A percentile compares a stretch with the other conserved stretches of the same genome.
These are phyloP conservation scores for Caenorhabditis becei DNA, from an alignment of 2,888 invertebrate species.

Conservation along the genomic window DNA sequence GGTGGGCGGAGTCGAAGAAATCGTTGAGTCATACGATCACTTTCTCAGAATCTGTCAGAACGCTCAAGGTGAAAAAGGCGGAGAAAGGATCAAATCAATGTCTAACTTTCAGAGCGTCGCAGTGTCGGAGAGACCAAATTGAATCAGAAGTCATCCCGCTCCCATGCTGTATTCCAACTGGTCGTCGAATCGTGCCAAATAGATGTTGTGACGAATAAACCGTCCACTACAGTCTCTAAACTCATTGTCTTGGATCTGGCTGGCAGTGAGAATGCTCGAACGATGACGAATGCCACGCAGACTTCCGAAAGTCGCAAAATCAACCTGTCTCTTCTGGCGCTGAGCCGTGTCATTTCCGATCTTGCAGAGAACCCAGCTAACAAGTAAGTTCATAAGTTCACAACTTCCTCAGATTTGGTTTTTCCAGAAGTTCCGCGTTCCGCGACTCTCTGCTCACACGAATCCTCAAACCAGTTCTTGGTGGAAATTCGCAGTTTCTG, in stretches of 20 bases:
- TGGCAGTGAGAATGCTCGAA: conserved; percentile 27
- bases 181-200: conserved; percentile 15
- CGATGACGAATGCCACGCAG: background rate
- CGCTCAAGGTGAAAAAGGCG: background rate
- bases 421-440: conserved; percentile 4
- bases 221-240: conserved; percentile 6
- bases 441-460: conserved; percentile 20
- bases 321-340: conserved; percentile 25
- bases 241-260: conserved; percentile 23
- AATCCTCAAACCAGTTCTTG: conserved; percentile 18
- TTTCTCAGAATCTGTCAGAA: background rate
- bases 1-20: conserved; percentile 8
- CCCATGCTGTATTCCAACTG: conserved; percentile 15
- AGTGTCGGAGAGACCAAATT: conserved; percentile 12
- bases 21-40: conserved; percentile 14
- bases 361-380: conserved; percentile 6
- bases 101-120: conserved; percentile 10
- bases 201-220: background rate
- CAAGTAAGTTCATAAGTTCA: background rate
- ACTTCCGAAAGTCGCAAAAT: conserved; percentile 13
- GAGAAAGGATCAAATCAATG: background rate
- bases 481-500: conserved; percentile 22
- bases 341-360: conserved; percentile 8
- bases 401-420: background rate
- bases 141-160: conserved; percentile 27